These are phyloP conservation scores for Nebria salina DNA, from an alignment of 2,888 invertebrate genomes.

Conservation along the genomic window DNA sequence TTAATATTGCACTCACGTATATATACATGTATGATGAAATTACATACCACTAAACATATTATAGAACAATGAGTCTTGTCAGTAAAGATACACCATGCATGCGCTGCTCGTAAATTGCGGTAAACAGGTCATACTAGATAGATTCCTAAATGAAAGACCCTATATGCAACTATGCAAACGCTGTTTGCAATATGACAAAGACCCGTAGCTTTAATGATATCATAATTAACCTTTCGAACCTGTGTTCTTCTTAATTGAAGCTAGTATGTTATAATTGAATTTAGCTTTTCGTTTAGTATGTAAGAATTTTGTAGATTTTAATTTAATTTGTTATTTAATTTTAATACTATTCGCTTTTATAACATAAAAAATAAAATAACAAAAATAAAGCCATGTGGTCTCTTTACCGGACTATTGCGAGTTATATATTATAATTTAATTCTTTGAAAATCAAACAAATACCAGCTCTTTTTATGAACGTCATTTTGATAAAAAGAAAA, in stretches of 20 bases:
- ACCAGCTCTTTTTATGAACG: too few relatives aligned
- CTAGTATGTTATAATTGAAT: not conserved
- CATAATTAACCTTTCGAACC: not conserved
- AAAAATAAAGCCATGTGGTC: too few relatives aligned
- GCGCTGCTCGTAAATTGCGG: not conserved
- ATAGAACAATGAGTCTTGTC: not conserved
- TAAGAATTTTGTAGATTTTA: not conserved
- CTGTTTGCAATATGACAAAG: not conserved
- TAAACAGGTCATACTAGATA: not conserved
- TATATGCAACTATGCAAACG: not conserved
- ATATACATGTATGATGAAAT: not conserved
- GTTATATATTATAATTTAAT: too few relatives aligned
- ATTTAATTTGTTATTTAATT: too few relatives aligned
- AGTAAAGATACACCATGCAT: not conserved
- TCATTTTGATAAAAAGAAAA: too few relatives aligned
- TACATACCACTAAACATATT: constrained; percentile 1
- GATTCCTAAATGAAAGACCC: not conserved
- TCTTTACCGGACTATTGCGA: too few relatives aligned
- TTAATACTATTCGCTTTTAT: too few relatives aligned
- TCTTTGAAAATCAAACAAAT: too few relatives aligned
- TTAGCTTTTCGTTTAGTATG: not conserved
- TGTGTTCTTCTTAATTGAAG: not conserved
- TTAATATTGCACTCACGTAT: not conserved
- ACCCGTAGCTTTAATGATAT: not conserved
- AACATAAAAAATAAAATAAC: too few relatives aligned